These are phyloP conservation scores for Crocodylus rhombifer DNA, from an alignment of 2,797 vertebrate genomes.

Conservation along the genomic window DNA sequence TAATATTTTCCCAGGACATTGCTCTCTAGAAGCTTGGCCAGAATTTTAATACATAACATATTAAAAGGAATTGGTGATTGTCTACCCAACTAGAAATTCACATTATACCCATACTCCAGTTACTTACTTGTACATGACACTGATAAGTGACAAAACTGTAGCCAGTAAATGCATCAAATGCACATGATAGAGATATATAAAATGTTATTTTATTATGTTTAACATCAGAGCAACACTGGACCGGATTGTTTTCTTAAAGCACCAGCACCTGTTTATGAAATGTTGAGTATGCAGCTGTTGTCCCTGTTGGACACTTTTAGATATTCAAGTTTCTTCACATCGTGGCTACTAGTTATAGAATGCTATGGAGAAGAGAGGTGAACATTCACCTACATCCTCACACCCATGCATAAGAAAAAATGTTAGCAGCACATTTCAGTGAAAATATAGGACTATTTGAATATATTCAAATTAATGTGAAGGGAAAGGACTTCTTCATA, in stretches of 20 bases:
- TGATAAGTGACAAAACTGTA: not conserved
- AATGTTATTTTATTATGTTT: not conserved
- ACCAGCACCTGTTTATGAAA: not conserved
- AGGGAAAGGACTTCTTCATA: not conserved
- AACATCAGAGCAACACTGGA: accelerated
- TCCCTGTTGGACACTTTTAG: not conserved
- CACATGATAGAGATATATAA: accelerated
- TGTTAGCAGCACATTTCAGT: not conserved
- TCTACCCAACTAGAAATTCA: not conserved
- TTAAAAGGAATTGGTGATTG: not conserved
- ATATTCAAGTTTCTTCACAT: not conserved
- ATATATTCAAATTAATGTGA: not conserved
- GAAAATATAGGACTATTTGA: not conserved
- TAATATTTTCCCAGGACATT: not conserved
- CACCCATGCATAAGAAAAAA: not conserved
- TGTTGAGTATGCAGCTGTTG: not conserved
- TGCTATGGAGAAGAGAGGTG: not conserved
- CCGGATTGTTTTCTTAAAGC: not conserved
- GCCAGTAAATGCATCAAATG: not conserved
- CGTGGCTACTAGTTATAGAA: not conserved
- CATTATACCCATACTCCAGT: not conserved
- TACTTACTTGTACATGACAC: not conserved
- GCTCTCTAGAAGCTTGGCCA: not conserved
- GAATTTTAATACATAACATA: not conserved
- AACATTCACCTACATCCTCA: not conserved